Conservation (phyloP, 2,888 invertebrate species). For the Zhengitettix transpicula region DNA sequence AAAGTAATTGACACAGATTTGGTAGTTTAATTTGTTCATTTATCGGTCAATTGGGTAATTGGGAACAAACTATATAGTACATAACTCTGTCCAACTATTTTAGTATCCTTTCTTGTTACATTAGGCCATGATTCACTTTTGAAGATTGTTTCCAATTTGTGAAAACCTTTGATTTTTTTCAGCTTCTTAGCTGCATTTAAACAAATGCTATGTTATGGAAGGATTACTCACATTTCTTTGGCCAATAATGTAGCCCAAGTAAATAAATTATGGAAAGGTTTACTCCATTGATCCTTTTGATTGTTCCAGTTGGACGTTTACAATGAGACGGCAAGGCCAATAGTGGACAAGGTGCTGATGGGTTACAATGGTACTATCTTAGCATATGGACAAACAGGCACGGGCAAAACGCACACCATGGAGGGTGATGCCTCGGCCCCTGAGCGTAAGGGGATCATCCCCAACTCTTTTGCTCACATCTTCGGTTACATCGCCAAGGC, state of each 20-base stretch:
- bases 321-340: constrained; percentile 87
- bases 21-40: too few species aligned
- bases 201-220: too few species aligned
- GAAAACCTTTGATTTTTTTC: too few species aligned
- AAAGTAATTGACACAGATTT: neutral
- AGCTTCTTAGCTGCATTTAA: too few species aligned
- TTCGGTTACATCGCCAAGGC: constrained; percentile 95
- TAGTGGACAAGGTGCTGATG: constrained; percentile 88
- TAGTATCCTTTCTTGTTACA: too few species aligned
- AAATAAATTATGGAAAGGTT: too few species aligned
- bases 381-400: constrained; percentile 86
- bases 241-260: too few species aligned
- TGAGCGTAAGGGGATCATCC: constrained; percentile 88
- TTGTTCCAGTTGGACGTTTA: constrained; percentile 71
- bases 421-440: constrained; percentile 76
- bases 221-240: too few species aligned
- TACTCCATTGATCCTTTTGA: neutral
- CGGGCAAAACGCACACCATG: constrained; percentile 99
- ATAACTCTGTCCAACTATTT: too few species aligned
- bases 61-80: neutral
- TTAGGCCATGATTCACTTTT: too few species aligned
- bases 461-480: constrained; percentile 97
- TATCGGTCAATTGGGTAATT: neutral
- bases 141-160: too few species aligned
- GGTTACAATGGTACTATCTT: constrained; percentile 93